phyloP scores from a whole-genome alignment of 2,797 vertebrate genomes.

The Phylloscopus collybita region DNA sequence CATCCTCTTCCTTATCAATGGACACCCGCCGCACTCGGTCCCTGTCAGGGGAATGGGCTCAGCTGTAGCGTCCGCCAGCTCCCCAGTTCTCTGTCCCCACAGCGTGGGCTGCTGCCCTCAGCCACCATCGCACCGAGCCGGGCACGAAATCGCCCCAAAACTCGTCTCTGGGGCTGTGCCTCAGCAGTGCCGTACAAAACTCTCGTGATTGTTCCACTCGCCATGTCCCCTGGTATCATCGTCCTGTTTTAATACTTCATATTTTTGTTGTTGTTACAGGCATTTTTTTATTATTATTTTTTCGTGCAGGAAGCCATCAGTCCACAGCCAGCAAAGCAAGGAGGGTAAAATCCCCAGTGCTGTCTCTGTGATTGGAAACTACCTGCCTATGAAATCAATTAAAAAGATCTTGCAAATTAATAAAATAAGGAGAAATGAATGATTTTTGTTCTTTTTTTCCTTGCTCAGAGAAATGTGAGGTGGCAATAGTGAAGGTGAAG shows the following conservation, averaged over 20 bases:
- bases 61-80: not conserved
- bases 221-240: accelerated
- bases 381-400: not conserved
- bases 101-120: not conserved
- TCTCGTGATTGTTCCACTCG: accelerated
- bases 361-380: not conserved
- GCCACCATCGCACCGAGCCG: not conserved
- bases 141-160: not conserved
- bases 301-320: not conserved
- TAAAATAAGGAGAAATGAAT: not conserved
- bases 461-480: not conserved
- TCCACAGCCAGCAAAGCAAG: not conserved
- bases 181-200: not conserved
- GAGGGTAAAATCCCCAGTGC: not conserved
- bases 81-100: not conserved
- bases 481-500: not conserved
- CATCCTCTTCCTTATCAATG: too few relatives aligned
- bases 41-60: not conserved
- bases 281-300: not conserved
- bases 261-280: not conserved
- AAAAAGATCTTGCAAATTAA: not conserved
- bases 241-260: not conserved
- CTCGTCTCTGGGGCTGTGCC: too few relatives aligned
- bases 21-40: too few relatives aligned
- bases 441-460: not conserved